Base-by-base conservation (phyloP, 2,113 vertebrate species). In the Cariama cristata region DNA sequence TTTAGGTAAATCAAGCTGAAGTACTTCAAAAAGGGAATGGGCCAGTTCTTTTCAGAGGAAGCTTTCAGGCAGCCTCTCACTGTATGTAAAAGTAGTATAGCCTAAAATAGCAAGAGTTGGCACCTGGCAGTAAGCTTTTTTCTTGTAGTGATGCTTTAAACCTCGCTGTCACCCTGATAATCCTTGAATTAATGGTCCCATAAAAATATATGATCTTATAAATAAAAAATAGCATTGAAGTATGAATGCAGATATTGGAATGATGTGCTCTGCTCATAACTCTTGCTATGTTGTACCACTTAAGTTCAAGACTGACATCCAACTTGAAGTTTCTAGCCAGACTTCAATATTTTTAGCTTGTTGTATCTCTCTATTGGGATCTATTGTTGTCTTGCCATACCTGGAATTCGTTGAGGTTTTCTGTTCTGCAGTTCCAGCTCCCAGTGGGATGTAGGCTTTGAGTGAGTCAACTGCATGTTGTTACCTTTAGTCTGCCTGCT, bases 401-500 rank as follows among this genome's bases (percentile, higher is more conserved):
- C 60, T 93, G 68, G 83, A 23, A 23, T 68, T 18, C 30, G 47
- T 30, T 49, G 85, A 50, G 74, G 58, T 22, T 74, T 55, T 75
- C 33, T 68, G 62, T 23, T 42, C 52, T 49, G 69, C 22, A 30
- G 20, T 17, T n/a, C 5, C 73, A 91, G 42, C 62, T 52, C 33
- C 49, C 27, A 4, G 18, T 9, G 67, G 45, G 63, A 1, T 30
- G 14, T 38, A 56, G 45, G 62, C 67, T 88, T 52, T 90, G 28
- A 1, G 0, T 32, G 72, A 30, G n/a, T 27, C 63, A 49, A 84
- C 38, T 62, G 68, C 69, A 5, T 16, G 28, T 53, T 60, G 4
- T 95, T 58, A 96, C 89, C 85, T 92, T 10, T 24, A 19, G 27
- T 10, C 83, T 53, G 4, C 30, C 96, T 97, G 74, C 75, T 91